Evolutionary conservation across 1,140 invertebrate species (phyloP), one percentile per base, ranked within the genome.

Genomic region (Microvelia longipes): DNA sequence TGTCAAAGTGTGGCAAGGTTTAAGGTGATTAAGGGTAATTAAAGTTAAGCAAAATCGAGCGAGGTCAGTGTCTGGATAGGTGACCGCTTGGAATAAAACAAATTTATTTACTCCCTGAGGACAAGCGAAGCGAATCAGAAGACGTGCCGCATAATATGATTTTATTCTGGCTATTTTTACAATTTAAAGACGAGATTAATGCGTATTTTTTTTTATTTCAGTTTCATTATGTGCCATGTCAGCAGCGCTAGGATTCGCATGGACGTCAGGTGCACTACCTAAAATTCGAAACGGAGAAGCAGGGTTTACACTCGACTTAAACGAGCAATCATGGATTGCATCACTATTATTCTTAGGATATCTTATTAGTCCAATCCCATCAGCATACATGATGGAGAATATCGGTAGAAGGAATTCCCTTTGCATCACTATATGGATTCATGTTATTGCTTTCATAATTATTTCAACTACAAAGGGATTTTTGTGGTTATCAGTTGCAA

Each of bases 321-420:
- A 62, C 11, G 69, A 71, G 29, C 25, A 62, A 25, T 72, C 73
- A 5, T 71, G 69, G 69, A 70, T 73, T 68, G 69, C 71, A 61
- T 67, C 71, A 1, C 1, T 72, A 2, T 28, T 68, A 2, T 70
- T 70, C 24, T 28, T 76, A 13, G 75, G 75, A 1, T 73, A 74
- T 62, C 50, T 76, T 19, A 13, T 75, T 30, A 74, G 73, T 35
- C 74, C 75, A 14, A 70, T 76, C 15, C 74, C 75, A 13, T 70
- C 69, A 24, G 74, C 74, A n/a, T 66, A 73, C 35, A 1, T 89
- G 1, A 86, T 91, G 0, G 88, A 94, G 76, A 84, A 82, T 71
- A 77, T 90, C 29, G 93, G 94, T 1, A 80, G 93, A 26, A 89
- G 71, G 14, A 70, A 89, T 87, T 28, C 85, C 15, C 76, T 89